Evolutionary conservation across 2,113 vertebrate species (phyloP).

Genomic region (Lophotis ruficrista): DNA sequence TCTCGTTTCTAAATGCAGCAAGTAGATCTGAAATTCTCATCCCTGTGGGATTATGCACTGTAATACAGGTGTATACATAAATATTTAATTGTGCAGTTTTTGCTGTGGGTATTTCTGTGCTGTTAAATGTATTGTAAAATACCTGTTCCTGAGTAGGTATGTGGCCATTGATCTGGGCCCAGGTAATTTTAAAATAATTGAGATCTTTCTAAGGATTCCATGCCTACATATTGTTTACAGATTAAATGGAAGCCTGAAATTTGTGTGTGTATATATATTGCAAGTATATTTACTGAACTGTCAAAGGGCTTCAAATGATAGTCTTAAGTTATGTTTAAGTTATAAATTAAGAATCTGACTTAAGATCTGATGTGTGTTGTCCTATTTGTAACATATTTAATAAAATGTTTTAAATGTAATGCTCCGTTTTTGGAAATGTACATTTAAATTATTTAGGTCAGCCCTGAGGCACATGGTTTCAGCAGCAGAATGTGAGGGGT

Average conservation of each 20-base stretch:
- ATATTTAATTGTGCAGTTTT: slow-evolving; percentile 5
- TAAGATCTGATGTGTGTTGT: too few relatives aligned
- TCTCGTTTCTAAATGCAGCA: slow-evolving; percentile 16
- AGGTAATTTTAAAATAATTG: background rate
- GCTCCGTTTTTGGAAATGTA: background rate
- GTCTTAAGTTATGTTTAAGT: slow-evolving; percentile 44
- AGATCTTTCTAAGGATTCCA: background rate
- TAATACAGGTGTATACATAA: slow-evolving; percentile 1
- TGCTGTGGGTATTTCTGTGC: slow-evolving; percentile 1
- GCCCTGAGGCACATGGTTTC: background rate
- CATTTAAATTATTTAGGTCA: background rate
- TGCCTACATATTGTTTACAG: background rate
- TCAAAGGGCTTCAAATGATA: background rate
- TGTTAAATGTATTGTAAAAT: background rate
- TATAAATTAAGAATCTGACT: slow-evolving; percentile 44
- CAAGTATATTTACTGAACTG: background rate
- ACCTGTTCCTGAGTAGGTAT: background rate
- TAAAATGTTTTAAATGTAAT: slow-evolving; percentile 14
- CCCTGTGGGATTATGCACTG: slow-evolving; percentile 64
- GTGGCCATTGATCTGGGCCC: background rate
- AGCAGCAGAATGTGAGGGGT: background rate
- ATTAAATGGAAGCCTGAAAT: background rate
- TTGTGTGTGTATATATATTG: background rate
- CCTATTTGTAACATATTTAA: slow-evolving; percentile 13
- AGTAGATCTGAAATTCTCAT: slow-evolving; percentile 39